Base-by-base conservation (phyloP, 1,140 invertebrate genomes). In the Odontomachus brunneus region DNA sequence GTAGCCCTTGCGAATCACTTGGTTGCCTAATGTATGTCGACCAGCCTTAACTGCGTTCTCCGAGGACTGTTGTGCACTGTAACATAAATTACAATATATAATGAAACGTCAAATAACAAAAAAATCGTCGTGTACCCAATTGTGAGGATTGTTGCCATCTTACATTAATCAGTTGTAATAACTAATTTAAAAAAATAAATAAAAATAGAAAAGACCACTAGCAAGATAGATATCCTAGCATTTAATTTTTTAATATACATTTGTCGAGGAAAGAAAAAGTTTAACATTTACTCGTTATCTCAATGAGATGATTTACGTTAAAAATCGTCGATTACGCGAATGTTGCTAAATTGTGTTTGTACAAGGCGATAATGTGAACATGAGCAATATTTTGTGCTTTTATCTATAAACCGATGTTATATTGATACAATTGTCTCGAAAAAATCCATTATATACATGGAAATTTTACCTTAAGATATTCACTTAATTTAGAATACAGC, bases 1-100 rank as follows among this genome's bases (percentile, higher is more conserved):
- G 95, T 97, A 99, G 53, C 99, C 99, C 95, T 99, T 99, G 60
- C 99, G 96, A 90, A 99, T 99, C 33, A 99, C 99, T 95, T 99
- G 98, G 95, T 99, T 99, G 51, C 98, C 98, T 66, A 99, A 95
- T 82, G 98, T 97, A 29, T 96, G 95, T 71, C 96, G 96, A 48
- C 98, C 98, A 55, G 97, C 96, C 90, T 98, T 98, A 17, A 96
- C 95, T 38, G 97, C 95, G 92, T 97, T 98, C 92, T 99, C 98
- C 12, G 98, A 98, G 84, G 98, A 97, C 92, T 98, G 98, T 94
- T 99, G 98, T 90, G 98, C 98, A 95, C 98, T 99, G 94, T 83
- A 95, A 95, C 91, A 94, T 80, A 93, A 93, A 92, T 26, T 33
- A 60, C 48, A 74, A 76, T 84, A 33, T 86, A 78, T 86, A 89